Base-by-base conservation (phyloP, 2,797 vertebrate genomes). In the Acanthurus lineatus region DNA sequence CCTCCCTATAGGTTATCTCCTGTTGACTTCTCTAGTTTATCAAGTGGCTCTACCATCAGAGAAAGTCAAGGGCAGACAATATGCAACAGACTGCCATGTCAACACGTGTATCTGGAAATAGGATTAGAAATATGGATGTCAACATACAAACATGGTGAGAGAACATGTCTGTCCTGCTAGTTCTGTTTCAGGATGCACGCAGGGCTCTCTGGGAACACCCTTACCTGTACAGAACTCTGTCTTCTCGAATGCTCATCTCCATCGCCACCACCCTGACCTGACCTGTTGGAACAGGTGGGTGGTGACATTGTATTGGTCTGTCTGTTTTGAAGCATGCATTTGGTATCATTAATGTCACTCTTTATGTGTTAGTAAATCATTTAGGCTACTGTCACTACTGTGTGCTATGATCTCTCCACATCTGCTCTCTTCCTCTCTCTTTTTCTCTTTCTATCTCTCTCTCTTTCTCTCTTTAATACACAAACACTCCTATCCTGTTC, bases 161-260 rank as follows among this genome's bases (percentile, higher is more conserved):
- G 78, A 75, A 77, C 77, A 63, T 20, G 86, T 87, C 73, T 69
- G 87, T 89, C 86, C 87, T 86, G 86, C 85, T 73, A 4, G 85
- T 83, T 82, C 79, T 87, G 78, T 75, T 77, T 82, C 84, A 88
- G 88, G 89, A 86, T 77, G 83, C 44, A 66, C 67, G 90, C 91
- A 91, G 93, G 90, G 90, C 93, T 94, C 91, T 92, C 91, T 93
- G 90, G 90, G 87, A 92, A 87, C 89, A 83, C 85, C 91, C 88
- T 91, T 88, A 94, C 91, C 93, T 96, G 95, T 95, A 95, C 93
- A 96, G 94, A 95, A 95, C 92, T 94, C 90, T 86, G 91, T 95
- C 92, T 93, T 93, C 90, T 94, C 93, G 93, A 94, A 92, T 89
- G 91, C 92, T 89, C 94, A 88, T 89, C 88, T 75, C 84, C 93